These are phyloP conservation scores for Phataginus tricuspis DNA, from an alignment of 2,797 vertebrate genomes.

Conservation along the genomic window DNA sequence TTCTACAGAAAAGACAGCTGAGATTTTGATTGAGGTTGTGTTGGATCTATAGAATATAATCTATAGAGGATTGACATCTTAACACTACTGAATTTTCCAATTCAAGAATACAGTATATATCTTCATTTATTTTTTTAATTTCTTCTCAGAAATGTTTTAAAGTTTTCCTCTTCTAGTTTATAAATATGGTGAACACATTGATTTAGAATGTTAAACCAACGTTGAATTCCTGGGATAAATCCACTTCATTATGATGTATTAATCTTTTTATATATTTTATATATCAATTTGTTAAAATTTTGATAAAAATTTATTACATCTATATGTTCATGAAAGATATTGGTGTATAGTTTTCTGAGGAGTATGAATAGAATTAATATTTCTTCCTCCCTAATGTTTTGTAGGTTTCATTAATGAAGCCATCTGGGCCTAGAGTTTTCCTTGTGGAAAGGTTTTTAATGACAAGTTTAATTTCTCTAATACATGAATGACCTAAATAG, in stretches of 20 bases:
- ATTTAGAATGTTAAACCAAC: background rate
- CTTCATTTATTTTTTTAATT: background rate
- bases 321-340: background rate
- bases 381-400: background rate
- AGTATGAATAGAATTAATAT: background rate
- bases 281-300: constrained; percentile 15
- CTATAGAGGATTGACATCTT: background rate
- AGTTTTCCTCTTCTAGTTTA: background rate
- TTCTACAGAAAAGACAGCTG: background rate
- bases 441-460: background rate
- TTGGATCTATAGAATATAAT: background rate
- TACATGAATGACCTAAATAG: background rate
- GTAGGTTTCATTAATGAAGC: background rate
- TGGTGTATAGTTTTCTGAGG: background rate
- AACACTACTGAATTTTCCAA: background rate
- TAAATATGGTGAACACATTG: background rate
- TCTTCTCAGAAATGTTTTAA: background rate
- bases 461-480: background rate
- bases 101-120: background rate
- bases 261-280: background rate
- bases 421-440: background rate
- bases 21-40: background rate
- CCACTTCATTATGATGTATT: background rate
- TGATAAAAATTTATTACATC: background rate
- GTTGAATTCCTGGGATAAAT: background rate